These are phyloP conservation scores for Luscinia luscinia DNA, from an alignment of 2,797 vertebrate genomes.

Conservation along the genomic window DNA sequence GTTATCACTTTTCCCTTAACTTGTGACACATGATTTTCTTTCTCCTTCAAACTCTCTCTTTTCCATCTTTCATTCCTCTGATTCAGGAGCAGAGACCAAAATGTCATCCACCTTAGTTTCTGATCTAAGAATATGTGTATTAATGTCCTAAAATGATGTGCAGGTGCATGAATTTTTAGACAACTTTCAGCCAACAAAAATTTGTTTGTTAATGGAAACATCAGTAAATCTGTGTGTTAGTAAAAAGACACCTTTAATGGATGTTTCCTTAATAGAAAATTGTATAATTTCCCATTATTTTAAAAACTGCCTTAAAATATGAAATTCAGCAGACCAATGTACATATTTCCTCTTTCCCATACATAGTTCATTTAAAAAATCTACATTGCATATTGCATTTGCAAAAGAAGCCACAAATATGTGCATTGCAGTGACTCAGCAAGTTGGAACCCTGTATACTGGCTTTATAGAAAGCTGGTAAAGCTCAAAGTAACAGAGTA, in stretches of 20 bases:
- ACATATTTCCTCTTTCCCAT: constrained; percentile 34
- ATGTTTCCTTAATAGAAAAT: not conserved
- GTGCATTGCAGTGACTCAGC: constrained; percentile 65
- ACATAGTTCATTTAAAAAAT: not conserved
- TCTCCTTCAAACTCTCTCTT: not conserved
- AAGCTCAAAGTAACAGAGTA: constrained; percentile 69
- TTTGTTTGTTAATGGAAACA: not conserved
- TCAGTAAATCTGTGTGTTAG: not conserved
- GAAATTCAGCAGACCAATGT: not conserved
- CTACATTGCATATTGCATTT: constrained; percentile 37
- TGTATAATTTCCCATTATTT: not conserved
- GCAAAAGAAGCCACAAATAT: constrained; percentile 61
- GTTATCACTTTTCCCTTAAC: not conserved
- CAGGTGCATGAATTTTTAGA: not conserved
- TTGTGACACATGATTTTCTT: not conserved
- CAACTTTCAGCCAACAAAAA: not conserved
- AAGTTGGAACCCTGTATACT: constrained; percentile 61
- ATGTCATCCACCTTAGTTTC: not conserved
- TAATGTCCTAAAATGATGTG: not conserved
- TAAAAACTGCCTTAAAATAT: not conserved
- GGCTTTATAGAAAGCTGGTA: constrained; percentile 59
- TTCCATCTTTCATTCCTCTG: constrained; percentile 6
- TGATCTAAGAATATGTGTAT: not conserved
- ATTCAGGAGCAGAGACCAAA: not conserved
- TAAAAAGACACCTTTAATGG: not conserved